phyloP scores from a whole-genome alignment of 1,140 invertebrate species.

The Nixonia krombeini region DNA sequence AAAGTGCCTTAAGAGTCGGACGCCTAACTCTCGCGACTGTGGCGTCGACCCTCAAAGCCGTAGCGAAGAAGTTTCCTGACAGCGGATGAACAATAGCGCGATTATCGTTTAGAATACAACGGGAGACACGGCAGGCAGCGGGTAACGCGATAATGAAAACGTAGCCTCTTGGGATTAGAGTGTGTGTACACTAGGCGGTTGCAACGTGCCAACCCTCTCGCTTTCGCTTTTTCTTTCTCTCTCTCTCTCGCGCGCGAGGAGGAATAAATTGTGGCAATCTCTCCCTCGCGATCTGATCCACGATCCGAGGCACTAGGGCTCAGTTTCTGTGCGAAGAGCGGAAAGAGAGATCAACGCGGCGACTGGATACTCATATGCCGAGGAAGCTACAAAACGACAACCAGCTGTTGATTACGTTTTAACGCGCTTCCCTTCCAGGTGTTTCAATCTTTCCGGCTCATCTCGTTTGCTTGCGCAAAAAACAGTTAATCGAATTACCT shows the following conservation, averaged over 20 bases:
- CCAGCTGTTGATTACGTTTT: neutral
- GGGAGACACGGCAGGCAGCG: slow-evolving; percentile 14
- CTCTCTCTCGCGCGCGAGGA: slow-evolving; percentile 6
- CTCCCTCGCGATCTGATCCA: slow-evolving; percentile 31
- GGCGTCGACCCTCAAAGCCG: slow-evolving; percentile 20
- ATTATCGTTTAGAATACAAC: slow-evolving; percentile 45
- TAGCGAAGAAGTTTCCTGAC: slow-evolving; percentile 12
- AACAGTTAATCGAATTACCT: no score
- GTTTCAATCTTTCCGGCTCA: no score
- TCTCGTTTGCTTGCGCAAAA: no score
- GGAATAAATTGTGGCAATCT: slow-evolving; percentile 38
- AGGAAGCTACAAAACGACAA: neutral
- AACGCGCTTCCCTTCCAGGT: neutral
- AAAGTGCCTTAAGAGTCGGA: slow-evolving; percentile 43
- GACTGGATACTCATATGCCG: neutral
- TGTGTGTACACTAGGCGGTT: slow-evolving; percentile 16
- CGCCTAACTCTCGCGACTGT: slow-evolving; percentile 27
- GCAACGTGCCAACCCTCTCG: slow-evolving; percentile 8
- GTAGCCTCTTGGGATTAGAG: slow-evolving; percentile 18
- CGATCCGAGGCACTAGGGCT: slow-evolving; percentile 6
- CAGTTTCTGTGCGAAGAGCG: slow-evolving; percentile 9
- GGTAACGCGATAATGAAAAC: slow-evolving; percentile 47
- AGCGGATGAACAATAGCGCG: slow-evolving; percentile 51
- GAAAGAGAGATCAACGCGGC: slow-evolving; percentile 1
- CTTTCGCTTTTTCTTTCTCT: slow-evolving; percentile 23